Conservation (phyloP, 2,888 invertebrate genomes). For the Caenorhabditis doughertyi region DNA sequence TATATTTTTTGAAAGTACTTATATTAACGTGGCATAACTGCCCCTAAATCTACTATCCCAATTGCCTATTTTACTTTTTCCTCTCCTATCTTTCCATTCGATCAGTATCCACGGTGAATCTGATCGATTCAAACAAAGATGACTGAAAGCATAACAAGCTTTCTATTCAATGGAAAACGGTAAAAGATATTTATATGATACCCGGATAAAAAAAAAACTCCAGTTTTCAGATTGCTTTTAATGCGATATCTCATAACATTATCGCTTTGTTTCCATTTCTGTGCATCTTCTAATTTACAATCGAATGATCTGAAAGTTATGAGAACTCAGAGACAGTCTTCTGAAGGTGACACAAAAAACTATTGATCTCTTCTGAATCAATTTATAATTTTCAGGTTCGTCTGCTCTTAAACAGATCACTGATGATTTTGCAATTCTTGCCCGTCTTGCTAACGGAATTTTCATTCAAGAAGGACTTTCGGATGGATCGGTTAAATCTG, state of each 20-base stretch:
- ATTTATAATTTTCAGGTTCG: not conserved
- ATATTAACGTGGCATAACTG: too few species aligned
- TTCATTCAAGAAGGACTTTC: slow-evolving; percentile 14
- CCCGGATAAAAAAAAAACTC: not conserved
- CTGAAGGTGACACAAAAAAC: not conserved
- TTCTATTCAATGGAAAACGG: too few species aligned
- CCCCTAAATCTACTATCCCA: too few species aligned
- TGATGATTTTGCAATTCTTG: slow-evolving; percentile 19
- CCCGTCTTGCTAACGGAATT: slow-evolving; percentile 26
- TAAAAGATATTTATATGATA: not conserved
- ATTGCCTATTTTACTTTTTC: too few species aligned
- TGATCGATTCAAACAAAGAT: too few species aligned
- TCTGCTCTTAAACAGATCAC: slow-evolving; percentile 6
- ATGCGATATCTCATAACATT: not conserved
- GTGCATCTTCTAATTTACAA: not conserved
- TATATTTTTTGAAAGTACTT: too few species aligned
- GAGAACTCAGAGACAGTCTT: not conserved
- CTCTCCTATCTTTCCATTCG: too few species aligned
- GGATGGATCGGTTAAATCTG: not conserved
- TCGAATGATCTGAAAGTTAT: not conserved
- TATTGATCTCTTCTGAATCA: not conserved
- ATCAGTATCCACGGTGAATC: too few species aligned
- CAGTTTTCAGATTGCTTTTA: slow-evolving; percentile 5
- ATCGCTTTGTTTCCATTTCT: slow-evolving; percentile 1
- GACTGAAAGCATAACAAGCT: too few species aligned